Conservation (phyloP, 2,888 invertebrate genomes). For the Synergus itoensis region DNA sequence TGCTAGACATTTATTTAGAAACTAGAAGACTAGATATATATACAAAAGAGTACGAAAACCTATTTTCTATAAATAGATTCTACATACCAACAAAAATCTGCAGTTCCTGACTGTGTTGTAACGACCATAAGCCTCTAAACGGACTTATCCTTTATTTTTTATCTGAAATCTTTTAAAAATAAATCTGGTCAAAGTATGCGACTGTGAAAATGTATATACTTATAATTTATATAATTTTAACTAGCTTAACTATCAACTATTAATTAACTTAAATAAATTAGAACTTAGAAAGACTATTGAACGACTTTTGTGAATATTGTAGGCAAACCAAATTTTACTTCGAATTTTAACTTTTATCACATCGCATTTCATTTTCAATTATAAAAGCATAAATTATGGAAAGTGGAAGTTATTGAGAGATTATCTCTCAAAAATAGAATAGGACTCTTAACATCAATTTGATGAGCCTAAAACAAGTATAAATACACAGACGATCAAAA, state of each 20-base stretch:
- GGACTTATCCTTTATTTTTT: neutral
- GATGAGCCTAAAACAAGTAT: no score
- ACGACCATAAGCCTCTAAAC: neutral
- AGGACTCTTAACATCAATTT: no score
- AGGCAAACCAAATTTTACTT: no score
- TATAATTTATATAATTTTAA: neutral
- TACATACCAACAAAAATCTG: neutral
- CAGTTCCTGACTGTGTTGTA: neutral
- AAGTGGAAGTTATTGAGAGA: neutral
- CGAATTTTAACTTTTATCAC: neutral
- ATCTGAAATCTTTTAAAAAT: slow-evolving; percentile 3
- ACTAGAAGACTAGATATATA: no score
- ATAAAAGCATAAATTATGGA: neutral
- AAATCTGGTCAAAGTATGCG: neutral
- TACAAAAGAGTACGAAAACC: no score
- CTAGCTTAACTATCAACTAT: neutral
- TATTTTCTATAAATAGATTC: neutral
- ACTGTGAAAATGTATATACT: neutral
- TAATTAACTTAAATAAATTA: no score
- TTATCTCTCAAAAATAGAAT: neutral
- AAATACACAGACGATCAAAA: no score
- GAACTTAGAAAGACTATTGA: no score
- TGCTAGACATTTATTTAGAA: no score
- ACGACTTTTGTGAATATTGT: no score
- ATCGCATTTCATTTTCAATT: neutral